These are phyloP conservation scores for Mercenaria mercenaria DNA, from an alignment of 1,140 invertebrate genomes.

Conservation along the genomic window DNA sequence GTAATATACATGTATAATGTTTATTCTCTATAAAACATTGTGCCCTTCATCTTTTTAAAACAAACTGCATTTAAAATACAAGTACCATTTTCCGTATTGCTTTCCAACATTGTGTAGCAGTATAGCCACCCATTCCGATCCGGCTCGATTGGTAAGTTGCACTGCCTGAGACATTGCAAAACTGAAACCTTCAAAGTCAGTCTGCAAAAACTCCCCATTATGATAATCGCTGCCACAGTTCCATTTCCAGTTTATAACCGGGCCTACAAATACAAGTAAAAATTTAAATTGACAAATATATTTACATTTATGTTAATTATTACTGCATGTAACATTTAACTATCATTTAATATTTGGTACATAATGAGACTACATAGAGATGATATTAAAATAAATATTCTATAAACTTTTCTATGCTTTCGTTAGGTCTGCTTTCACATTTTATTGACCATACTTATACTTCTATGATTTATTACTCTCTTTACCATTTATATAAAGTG, in stretches of 20 bases:
- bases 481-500: no score
- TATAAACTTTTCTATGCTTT: background rate
- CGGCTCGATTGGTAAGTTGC: background rate
- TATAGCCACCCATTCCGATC: background rate
- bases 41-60: no score
- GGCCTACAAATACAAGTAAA: background rate
- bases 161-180: conserved; percentile 15
- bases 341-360: background rate
- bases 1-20: no score
- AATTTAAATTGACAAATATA: background rate
- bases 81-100: background rate
- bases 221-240: conserved; percentile 34
- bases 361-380: background rate
- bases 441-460: no score
- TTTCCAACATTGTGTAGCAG: background rate
- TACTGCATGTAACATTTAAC: background rate
- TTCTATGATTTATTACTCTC: no score
- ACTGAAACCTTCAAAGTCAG: conserved; percentile 1
- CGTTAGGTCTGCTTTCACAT: background rate
- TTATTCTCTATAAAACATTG: no score
- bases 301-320: no score
- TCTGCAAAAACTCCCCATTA: background rate
- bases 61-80: no score
- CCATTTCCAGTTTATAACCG: background rate
- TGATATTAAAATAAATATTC: background rate